Evolutionary conservation across 2,888 invertebrate species (phyloP).

Genomic region (Lasioglossum zephyrum): DNA sequence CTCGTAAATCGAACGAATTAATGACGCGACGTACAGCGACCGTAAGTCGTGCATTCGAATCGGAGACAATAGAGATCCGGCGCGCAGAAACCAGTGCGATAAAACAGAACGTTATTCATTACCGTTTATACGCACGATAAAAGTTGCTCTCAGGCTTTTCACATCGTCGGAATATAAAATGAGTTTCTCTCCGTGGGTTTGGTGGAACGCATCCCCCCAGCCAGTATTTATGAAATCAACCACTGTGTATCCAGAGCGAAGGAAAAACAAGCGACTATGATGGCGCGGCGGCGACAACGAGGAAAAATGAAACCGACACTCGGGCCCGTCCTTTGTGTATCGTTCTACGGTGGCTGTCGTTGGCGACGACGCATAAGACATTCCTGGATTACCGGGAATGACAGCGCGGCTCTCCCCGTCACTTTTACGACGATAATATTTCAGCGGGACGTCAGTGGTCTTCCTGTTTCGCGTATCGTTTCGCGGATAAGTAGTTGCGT

Average conservation of each 20-base stretch:
- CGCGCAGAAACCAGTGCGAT: not conserved
- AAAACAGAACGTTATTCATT: not conserved
- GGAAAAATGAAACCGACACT: slow-evolving; percentile 41
- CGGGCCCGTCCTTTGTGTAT: slow-evolving; percentile 29
- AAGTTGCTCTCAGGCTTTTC: not conserved
- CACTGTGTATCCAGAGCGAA: not conserved
- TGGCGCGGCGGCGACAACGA: no score
- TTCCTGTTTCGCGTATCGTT: slow-evolving; percentile 42
- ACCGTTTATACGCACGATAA: not conserved
- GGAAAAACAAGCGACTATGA: not conserved
- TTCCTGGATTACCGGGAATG: slow-evolving; percentile 63
- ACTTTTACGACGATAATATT: slow-evolving; percentile 70
- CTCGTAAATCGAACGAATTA: not conserved
- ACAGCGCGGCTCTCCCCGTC: slow-evolving; percentile 54
- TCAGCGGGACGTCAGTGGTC: slow-evolving; percentile 63
- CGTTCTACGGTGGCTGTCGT: slow-evolving; percentile 47
- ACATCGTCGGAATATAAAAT: not conserved
- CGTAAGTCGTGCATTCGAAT: not conserved
- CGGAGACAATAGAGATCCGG: not conserved
- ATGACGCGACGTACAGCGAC: not conserved
- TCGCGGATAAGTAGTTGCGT: slow-evolving; percentile 45
- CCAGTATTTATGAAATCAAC: not conserved
- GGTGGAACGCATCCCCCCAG: not conserved
- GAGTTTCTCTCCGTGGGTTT: not conserved
- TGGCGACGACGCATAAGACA: slow-evolving; percentile 57